Base-by-base conservation (phyloP, 2,888 invertebrate genomes). In the Pelosia muscerda region DNA sequence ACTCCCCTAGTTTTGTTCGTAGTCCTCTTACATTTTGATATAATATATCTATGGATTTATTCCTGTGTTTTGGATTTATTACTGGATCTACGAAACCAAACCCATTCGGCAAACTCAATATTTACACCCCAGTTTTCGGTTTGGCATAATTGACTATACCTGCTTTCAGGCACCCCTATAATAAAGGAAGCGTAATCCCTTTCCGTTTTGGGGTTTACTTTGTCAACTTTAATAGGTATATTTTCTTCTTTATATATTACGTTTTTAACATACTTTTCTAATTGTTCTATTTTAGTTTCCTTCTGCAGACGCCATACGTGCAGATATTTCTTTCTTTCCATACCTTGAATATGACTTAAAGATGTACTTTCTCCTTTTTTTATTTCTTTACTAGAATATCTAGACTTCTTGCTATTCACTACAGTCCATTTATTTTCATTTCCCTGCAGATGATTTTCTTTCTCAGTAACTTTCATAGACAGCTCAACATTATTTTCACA, bases 281-380 rank as follows among this genome's bases (percentile, higher is more conserved):
- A 26, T 6, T 31, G 26, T 34, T 60, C 55, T 9, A 13, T 15
- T 10, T 23, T 60, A 4, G 61, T 66, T 55, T 66, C 38, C 28
- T 60, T 69, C 26, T 61, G 38, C 1, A 66, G 25, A 34, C 57
- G 42, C 63, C 63, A 63, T 9, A 67, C 73, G 70, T 78, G 57
- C 62, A 71, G 68, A 49, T 64, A 26, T 49, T 42, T 65, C n/a
- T 60, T 63, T n/a, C 22, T 26, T 58, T 58, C 58, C 28, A 28
- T 60, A 26, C 66, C 66, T 25, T 56, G 60, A 22, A 66, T 66
- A 34, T 56, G 54, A 11, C 6, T 19, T 49, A 19, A n/a, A n/a
- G 0, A 56, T 22, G 56, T 49, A 10, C 42, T 62, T 19, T 54
- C 57, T 9, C 66, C 57, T 62, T 49, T n/a, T 66, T 62, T 49